phyloP scores from a whole-genome alignment of 53 echinoderm and acorn worm species.

The Echinarachnius parma region DNA sequence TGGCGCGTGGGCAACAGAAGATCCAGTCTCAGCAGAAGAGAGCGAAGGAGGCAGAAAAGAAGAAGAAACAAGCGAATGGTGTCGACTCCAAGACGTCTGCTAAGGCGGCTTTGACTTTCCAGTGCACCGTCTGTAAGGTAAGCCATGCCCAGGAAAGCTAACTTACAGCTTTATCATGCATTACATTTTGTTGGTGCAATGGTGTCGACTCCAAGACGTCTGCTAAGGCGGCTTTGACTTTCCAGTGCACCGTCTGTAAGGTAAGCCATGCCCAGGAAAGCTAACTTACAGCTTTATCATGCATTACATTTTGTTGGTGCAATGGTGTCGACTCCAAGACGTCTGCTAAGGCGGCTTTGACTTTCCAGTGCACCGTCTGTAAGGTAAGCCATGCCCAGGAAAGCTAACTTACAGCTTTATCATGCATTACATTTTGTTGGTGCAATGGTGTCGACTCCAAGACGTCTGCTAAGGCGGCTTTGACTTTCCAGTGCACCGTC shows the following conservation, averaged over 20 bases:
- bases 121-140: slow-evolving; percentile 90
- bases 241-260: slow-evolving; percentile 82
- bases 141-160: no score
- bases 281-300: no score
- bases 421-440: no score
- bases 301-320: no score
- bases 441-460: slow-evolving; percentile 52
- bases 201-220: slow-evolving; percentile 57
- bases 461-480: slow-evolving; percentile 64
- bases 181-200: no score
- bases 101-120: slow-evolving; percentile 65
- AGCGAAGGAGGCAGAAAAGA: slow-evolving; percentile 74
- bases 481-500: slow-evolving; percentile 73
- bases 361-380: slow-evolving; percentile 77
- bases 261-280: no score
- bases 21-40: slow-evolving; percentile 96
- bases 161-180: no score
- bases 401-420: no score
- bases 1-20: slow-evolving; percentile 97
- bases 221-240: slow-evolving; percentile 70
- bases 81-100: slow-evolving; percentile 64
- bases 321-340: slow-evolving; percentile 51
- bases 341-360: slow-evolving; percentile 69
- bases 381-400: no score
- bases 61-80: slow-evolving; percentile 57